Base-by-base conservation (phyloP, 2,888 invertebrate genomes). In the Isoperla grammatica region DNA sequence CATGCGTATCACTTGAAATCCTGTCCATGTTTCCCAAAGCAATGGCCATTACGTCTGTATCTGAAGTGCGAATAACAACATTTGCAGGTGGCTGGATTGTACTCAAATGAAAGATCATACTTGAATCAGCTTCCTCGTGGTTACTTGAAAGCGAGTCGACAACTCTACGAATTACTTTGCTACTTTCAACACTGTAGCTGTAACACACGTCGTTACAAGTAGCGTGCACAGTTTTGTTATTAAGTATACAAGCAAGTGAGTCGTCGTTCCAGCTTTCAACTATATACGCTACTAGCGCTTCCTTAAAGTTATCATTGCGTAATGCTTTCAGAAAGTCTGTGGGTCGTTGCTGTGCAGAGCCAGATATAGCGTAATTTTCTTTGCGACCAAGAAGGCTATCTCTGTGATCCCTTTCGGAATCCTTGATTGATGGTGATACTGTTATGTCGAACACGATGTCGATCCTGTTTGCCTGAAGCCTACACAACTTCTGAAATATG, bases 101-200 rank as follows among this genome's bases (percentile, higher is more conserved):
- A 50, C 67, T 66, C 20, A 61, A 56, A 57, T 58, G 59, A 61
- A 54, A 66, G 37, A 63, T 62, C 13, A 65, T 67, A 58, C 66
- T 67, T 8, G 65, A 67, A 60, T 67, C 67, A 17, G 68, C 67
- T 61, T 69, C 65, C 63, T 67, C 65, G 42, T 68, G 67, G 19
- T 63, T 58, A 19, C 29, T 45, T 50, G 64, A 65, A 6, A 56
- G 13, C 17, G 22, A 4, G 5, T 13, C n/a, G 6, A n/a, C 5
- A 20, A 5, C 49, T 9, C 13, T 6, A n/a, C 19, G 19, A 13
- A 17, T 15, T 3, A 49, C 15, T 9, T n/a, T 49, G 19, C 11
- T 19, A 5, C 13, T 19, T 5, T 20, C 20, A 6, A 4, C 3
- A 13, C 6, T 9, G 17, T 17, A 49, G 4, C 49, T 17, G 49